Conservation (phyloP, 2,797 vertebrate genomes). For the Enoplosus armatus region DNA sequence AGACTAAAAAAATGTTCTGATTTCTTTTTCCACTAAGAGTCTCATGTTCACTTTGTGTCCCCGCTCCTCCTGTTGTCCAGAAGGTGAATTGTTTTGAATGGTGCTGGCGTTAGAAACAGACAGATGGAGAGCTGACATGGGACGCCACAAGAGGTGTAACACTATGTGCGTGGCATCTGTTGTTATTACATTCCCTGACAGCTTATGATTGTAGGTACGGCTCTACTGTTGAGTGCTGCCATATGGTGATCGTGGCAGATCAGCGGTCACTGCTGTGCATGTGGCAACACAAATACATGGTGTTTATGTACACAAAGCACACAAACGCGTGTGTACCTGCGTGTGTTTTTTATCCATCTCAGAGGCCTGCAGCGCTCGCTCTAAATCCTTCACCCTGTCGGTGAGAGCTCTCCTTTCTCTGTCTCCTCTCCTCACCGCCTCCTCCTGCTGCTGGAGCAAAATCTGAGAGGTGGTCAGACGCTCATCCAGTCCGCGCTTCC, state of each 20-base stretch:
- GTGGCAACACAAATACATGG: constrained; percentile 11
- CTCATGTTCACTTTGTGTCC: constrained; percentile 12
- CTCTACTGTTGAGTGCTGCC: constrained; percentile 47
- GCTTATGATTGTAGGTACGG: constrained; percentile 6
- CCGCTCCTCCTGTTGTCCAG: constrained; percentile 46
- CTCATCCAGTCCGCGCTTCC: constrained; percentile 81
- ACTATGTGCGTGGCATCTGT: constrained; percentile 67
- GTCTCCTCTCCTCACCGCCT: constrained; percentile 84
- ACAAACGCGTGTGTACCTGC: constrained; percentile 82
- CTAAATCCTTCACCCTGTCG: constrained; percentile 87
- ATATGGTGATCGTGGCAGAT: constrained; percentile 59
- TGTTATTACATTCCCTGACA: constrained; percentile 62
- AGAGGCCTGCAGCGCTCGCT: constrained; percentile 82
- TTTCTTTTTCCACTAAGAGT: neutral
- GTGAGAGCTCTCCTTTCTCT: constrained; percentile 85
- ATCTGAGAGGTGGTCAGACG: constrained; percentile 87
- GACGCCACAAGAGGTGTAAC: constrained; percentile 33
- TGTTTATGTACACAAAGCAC: constrained; percentile 9
- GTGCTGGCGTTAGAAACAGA: constrained; percentile 27
- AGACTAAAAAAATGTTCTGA: too few relatives aligned
- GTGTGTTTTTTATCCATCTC: constrained; percentile 84
- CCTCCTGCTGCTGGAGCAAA: constrained; percentile 89
- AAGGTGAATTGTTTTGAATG: constrained; percentile 42
- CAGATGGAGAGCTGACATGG: constrained; percentile 61
- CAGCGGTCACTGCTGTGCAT: constrained; percentile 37